Evolutionary conservation across 2,888 invertebrate genomes (phyloP).

Genomic region (Leucozona laternaria): DNA sequence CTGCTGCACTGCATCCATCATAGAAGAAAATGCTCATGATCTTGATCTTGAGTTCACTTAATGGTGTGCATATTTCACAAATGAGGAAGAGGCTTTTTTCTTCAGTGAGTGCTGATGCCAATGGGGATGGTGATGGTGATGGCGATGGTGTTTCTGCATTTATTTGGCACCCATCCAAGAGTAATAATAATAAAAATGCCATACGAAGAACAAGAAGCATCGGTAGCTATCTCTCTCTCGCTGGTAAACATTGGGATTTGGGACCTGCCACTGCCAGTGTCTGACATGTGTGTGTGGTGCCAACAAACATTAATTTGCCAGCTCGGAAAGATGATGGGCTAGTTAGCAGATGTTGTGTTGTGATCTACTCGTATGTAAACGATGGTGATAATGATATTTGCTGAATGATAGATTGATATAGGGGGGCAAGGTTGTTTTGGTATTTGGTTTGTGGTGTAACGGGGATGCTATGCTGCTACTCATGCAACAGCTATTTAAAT

Average conservation of each 20-base stretch:
- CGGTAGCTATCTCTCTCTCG: constrained; percentile 9
- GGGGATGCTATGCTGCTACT: background rate
- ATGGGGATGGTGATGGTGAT: constrained; percentile 3
- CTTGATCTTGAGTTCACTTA: constrained; percentile 72
- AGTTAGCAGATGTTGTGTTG: constrained; percentile 58
- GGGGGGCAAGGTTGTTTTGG: constrained; percentile 8
- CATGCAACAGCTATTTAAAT: constrained; percentile 5
- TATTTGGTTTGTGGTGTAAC: background rate
- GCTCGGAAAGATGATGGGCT: constrained; percentile 65
- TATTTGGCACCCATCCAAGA: constrained; percentile 69
- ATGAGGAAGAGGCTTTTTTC: constrained; percentile 8
- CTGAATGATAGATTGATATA: constrained; percentile 43
- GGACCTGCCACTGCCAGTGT: constrained; percentile 58
- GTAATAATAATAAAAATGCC: constrained; percentile 64
- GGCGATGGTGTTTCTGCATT: constrained; percentile 43
- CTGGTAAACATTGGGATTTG: constrained; percentile 58
- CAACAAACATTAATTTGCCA: constrained; percentile 71
- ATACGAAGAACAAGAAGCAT: constrained; percentile 44
- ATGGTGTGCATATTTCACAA: constrained; percentile 70
- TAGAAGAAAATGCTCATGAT: constrained; percentile 68
- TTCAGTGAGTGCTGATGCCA: constrained; percentile 8
- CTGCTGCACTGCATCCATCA: constrained; percentile 63
- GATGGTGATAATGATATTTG: constrained; percentile 56
- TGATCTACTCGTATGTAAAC: constrained; percentile 29
- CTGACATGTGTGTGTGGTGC: constrained; percentile 68